Percentiles rank a stretch among this genome's conserved stretches.
phyloP scores from a whole-genome alignment of 2,888 invertebrate genomes.

The Stomorhina lunata region DNA sequence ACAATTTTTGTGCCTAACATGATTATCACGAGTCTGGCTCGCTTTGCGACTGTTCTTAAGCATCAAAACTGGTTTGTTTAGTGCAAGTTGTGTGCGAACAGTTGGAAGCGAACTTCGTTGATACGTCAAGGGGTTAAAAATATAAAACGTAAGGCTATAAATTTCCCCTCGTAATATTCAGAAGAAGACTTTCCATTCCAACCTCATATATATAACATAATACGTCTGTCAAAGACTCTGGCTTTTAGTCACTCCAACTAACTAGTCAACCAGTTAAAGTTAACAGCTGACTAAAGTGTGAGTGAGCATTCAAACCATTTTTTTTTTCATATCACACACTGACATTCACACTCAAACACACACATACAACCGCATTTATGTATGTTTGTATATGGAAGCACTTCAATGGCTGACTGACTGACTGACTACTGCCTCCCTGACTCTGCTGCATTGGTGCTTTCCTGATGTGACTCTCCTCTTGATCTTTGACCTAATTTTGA shows the following conservation, averaged over 20 bases:
- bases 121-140: no score
- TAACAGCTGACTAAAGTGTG: constrained; percentile 5
- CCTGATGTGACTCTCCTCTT: constrained; percentile 64
- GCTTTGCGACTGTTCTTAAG: no score
- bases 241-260: constrained; percentile 34
- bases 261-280: constrained; percentile 44
- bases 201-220: not conserved
- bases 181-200: not conserved
- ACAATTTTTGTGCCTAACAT: no score
- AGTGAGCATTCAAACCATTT: constrained; percentile 38
- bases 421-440: constrained; percentile 34
- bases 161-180: no score
- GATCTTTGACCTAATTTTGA: constrained; percentile 69
- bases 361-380: no score
- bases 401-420: constrained; percentile 13
- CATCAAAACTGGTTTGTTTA: no score
- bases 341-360: not conserved
- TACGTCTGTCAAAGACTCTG: constrained; percentile 10
- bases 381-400: no score
- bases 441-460: no score
- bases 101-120: no score
- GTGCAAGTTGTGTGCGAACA: no score
- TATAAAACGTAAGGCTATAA: no score
- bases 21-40: no score
- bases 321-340: constrained; percentile 16